These are phyloP conservation scores for Arnoldichthys spilopterus DNA, from an alignment of 2,797 vertebrate genomes.

Conservation along the genomic window DNA sequence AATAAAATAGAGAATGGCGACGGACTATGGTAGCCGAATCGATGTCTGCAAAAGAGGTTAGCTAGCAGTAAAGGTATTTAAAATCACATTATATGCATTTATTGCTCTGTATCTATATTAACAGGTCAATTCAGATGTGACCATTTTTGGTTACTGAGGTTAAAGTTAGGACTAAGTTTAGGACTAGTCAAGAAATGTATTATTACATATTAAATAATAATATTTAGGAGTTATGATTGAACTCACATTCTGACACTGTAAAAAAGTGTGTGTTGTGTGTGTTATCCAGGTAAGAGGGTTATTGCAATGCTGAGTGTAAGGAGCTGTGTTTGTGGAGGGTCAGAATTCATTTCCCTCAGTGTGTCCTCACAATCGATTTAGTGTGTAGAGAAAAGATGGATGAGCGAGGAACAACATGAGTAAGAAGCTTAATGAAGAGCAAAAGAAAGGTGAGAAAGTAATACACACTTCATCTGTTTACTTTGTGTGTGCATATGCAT, in stretches of 20 bases:
- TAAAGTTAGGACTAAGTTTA: neutral
- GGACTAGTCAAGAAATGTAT: neutral
- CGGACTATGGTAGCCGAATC: too few species aligned
- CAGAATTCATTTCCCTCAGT: constrained; percentile 51
- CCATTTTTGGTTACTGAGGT: neutral
- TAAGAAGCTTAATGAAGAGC: neutral
- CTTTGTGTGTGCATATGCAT: neutral
- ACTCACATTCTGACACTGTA: neutral
- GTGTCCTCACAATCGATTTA: constrained; percentile 47
- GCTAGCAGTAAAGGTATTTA: too few species aligned
- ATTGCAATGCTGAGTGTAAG: constrained; percentile 47
- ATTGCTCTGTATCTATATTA: too few species aligned
- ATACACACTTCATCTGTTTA: neutral
- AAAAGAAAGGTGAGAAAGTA: constrained; percentile 25
- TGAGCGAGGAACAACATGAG: constrained; percentile 38
- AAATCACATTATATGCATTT: too few species aligned
- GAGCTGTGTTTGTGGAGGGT: constrained; percentile 32
- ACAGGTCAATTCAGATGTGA: too few species aligned
- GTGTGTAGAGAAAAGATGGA: constrained; percentile 30
- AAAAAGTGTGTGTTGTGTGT: neutral
- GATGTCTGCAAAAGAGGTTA: too few species aligned
- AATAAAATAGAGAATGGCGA: too few species aligned
- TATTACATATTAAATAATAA: neutral
- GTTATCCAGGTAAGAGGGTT: constrained; percentile 28
- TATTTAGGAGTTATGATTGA: neutral